phyloP scores from a whole-genome alignment of 2,113 vertebrate genomes.

The Podarcis muralis region DNA sequence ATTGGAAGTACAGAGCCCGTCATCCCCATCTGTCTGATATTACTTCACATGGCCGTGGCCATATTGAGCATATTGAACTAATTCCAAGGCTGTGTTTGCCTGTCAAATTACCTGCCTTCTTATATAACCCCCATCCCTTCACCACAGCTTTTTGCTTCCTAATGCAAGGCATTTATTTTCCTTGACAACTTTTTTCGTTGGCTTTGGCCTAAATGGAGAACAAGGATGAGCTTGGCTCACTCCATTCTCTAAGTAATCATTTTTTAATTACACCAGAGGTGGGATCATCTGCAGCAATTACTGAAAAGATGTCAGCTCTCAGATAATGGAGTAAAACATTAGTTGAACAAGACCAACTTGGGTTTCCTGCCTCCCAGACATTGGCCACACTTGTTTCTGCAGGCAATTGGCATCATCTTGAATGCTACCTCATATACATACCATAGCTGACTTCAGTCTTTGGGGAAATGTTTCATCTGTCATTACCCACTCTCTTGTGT shows the following conservation, averaged over 20 bases:
- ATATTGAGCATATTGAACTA: constrained; percentile 70
- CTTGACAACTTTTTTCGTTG: constrained; percentile 78
- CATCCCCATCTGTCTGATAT: constrained; percentile 62
- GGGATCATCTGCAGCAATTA: constrained; percentile 85
- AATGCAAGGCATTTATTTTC: constrained; percentile 78
- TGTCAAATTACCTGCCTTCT: constrained; percentile 63
- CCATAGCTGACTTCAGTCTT: constrained; percentile 3
- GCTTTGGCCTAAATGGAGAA: constrained; percentile 76
- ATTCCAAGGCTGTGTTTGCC: constrained; percentile 53
- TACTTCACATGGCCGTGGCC: constrained; percentile 50
- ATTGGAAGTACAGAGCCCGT: constrained; percentile 45
- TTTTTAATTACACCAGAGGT: constrained; percentile 88
- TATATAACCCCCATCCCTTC: constrained; percentile 33
- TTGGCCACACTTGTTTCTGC: constrained; percentile 11
- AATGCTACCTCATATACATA: constrained; percentile 31
- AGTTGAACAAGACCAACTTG: constrained; percentile 63
- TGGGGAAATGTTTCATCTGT: not conserved
- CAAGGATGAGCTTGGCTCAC: constrained; percentile 80
- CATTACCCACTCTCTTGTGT: not conserved
- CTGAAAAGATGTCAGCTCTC: constrained; percentile 80
- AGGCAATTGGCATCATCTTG: constrained; percentile 28
- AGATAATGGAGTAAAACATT: constrained; percentile 77
- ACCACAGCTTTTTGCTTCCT: constrained; percentile 64
- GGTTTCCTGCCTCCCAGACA: constrained; percentile 18
- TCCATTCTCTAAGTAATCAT: constrained; percentile 80